Base-by-base conservation (phyloP, 2,113 vertebrate genomes). In the Pardalotus punctatus region DNA sequence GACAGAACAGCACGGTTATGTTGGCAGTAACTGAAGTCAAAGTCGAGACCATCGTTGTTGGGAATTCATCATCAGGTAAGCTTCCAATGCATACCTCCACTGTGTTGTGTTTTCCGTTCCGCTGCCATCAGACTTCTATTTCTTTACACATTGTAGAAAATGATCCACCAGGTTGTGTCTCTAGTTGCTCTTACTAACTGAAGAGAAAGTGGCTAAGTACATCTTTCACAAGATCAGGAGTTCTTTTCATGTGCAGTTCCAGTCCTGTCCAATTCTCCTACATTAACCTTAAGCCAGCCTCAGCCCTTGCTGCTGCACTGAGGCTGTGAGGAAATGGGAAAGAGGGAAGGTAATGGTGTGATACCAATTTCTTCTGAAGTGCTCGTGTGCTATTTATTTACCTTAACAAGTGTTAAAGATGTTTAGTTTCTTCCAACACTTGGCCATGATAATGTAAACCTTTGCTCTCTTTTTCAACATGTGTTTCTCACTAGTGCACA, bases 11-110 rank as follows among this genome's bases (percentile, higher is more conserved):
- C 97, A 99, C 98, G 0, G 77, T 99, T 69, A 98, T 99, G 97
- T 90, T 98, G 83, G 99, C 99, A 1, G 97, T 99, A 81, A 98
- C 98, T 13, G 99, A 99, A 98, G 99, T 99, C 92, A 99, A 99
- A 90, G 98, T 99, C 83, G 99, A 99, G 96, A 98, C 98, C 0
- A 97, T 97, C 3, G 97, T 98, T 45, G 86, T 97, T 69, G 96
- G 98, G 15, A 91, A 97, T 61, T 94, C 98, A 21, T 96, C 98
- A 35, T 94, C 97, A 23, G 98, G 99, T 99, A 77, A 97, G 98
- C 28, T 86, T n/a, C 28, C 20, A 60, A 1, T 54, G 38, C 14
- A 11, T n/a, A 2, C 11, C 12, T 56, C 7, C 11, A 76, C 4
- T 45, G 8, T 29, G 31, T 4, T 53, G 42, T 50, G 18, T 18